Percentiles rank a stretch among this genome's conserved stretches.
Conservation (phyloP, 2,113 vertebrate species). For the Pandion haliaetus region DNA sequence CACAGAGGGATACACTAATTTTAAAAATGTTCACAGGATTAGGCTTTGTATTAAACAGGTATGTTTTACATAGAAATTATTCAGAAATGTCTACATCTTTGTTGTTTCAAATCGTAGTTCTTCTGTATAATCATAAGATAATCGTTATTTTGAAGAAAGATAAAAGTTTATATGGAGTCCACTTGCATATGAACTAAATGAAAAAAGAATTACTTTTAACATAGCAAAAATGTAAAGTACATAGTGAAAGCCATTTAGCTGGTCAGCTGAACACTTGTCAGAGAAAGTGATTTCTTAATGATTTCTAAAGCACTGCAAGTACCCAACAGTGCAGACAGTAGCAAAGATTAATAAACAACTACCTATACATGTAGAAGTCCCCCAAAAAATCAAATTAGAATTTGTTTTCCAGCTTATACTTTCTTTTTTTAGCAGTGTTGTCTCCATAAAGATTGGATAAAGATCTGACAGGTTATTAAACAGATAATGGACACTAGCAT, state of each 20-base stretch:
- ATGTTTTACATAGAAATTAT: background rate
- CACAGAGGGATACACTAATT: background rate
- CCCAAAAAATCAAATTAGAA: background rate
- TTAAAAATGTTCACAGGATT: background rate
- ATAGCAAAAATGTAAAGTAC: background rate
- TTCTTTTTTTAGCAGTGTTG: background rate
- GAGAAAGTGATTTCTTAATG: background rate
- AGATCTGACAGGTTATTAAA: background rate
- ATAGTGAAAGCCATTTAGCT: background rate
- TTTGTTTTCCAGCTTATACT: background rate
- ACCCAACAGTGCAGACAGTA: background rate
- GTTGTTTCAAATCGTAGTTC: background rate
- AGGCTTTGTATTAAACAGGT: background rate
- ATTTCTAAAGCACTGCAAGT: background rate
- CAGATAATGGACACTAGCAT: background rate
- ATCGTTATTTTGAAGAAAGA: background rate
- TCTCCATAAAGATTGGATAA: background rate
- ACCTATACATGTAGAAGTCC: background rate
- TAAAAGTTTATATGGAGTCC: background rate
- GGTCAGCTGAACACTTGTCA: background rate
- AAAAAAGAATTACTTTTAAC: background rate
- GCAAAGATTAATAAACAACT: background rate
- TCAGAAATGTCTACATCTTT: background rate
- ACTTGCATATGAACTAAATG: background rate
- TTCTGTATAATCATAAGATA: background rate